These are phyloP conservation scores for Chesias legatella DNA, from an alignment of 2,888 invertebrate species.

Conservation along the genomic window DNA sequence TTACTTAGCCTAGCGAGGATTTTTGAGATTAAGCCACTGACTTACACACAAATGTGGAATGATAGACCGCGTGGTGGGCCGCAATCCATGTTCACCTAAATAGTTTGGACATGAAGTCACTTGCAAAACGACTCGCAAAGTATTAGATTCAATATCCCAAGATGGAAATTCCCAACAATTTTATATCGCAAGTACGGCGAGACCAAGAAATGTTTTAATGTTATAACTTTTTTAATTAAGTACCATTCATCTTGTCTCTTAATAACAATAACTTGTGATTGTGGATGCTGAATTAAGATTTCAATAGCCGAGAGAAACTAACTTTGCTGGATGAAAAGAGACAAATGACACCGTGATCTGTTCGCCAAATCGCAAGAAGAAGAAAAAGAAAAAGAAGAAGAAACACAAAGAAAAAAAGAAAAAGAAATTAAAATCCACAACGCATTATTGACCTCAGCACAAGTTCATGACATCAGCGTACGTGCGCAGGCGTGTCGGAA, in stretches of 20 bases:
- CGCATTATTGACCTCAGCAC: conserved; percentile 41
- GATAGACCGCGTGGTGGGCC: conserved; percentile 3
- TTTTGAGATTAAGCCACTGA: conserved; percentile 11
- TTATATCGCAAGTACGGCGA: conserved; percentile 2
- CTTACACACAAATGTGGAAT: conserved; percentile 6
- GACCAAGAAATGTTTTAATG: conserved; percentile 2
- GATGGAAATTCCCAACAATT: conserved; percentile 5
- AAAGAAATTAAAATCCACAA: conserved; percentile 24
- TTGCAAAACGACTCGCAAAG: conserved; percentile 8
- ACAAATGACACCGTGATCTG: conserved; percentile 13
- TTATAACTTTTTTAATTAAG: too few relatives aligned
- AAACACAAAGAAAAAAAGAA: too few relatives aligned
- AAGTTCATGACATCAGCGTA: conserved; percentile 56
- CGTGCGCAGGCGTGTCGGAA: conserved; percentile 45
- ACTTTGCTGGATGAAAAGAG: too few relatives aligned
- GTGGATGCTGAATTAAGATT: too few relatives aligned
- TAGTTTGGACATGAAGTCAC: conserved; percentile 6
- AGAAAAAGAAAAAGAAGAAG: too few relatives aligned
- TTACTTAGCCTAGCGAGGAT: conserved; percentile 31
- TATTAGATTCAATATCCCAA: conserved; percentile 2
- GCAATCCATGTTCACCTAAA: conserved; percentile 1
- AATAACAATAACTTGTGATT: too few relatives aligned
- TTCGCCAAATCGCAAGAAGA: conserved; percentile 11
- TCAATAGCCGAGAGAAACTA: too few relatives aligned
- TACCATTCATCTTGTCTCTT: too few relatives aligned